Conservation (phyloP, 2,797 vertebrate species). For the Phalloptychus januarius region DNA sequence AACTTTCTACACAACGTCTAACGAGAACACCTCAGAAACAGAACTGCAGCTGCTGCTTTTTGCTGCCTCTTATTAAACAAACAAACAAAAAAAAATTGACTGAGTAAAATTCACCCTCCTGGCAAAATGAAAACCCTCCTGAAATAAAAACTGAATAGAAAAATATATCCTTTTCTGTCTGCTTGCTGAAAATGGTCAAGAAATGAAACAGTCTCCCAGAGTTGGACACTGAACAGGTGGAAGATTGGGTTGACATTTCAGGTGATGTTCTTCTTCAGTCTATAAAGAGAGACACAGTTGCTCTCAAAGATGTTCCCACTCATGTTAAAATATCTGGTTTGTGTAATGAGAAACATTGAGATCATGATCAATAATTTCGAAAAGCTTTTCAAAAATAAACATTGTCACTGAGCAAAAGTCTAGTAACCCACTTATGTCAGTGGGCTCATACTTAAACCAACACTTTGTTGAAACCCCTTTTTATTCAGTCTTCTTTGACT, state of each 20-base stretch:
- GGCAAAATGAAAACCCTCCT: constrained; percentile 13
- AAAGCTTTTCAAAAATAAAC: neutral
- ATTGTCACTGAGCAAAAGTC: neutral
- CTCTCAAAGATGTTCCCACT: neutral
- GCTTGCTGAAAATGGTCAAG: constrained; percentile 24
- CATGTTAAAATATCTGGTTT: neutral
- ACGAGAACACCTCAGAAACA: constrained; percentile 21
- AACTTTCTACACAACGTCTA: constrained; percentile 12
- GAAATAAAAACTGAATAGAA: constrained; percentile 34
- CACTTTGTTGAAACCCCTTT: neutral
- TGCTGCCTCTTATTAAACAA: neutral
- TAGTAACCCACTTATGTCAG: neutral
- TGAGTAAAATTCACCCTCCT: constrained; percentile 18
- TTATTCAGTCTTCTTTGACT: neutral
- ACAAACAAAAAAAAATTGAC: constrained; percentile 5
- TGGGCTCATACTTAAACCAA: neutral
- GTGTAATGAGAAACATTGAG: neutral
- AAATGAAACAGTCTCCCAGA: constrained; percentile 6
- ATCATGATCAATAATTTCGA: neutral
- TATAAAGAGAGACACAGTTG: neutral
- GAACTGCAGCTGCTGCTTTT: constrained; percentile 4
- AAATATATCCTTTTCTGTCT: constrained; percentile 26
- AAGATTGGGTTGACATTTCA: constrained; percentile 20
- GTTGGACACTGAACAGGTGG: constrained; percentile 1
- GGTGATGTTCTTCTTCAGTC: neutral